Conservation (phyloP, 35 echinoderm and acorn worm genomes). For the Anneissia japonica region DNA sequence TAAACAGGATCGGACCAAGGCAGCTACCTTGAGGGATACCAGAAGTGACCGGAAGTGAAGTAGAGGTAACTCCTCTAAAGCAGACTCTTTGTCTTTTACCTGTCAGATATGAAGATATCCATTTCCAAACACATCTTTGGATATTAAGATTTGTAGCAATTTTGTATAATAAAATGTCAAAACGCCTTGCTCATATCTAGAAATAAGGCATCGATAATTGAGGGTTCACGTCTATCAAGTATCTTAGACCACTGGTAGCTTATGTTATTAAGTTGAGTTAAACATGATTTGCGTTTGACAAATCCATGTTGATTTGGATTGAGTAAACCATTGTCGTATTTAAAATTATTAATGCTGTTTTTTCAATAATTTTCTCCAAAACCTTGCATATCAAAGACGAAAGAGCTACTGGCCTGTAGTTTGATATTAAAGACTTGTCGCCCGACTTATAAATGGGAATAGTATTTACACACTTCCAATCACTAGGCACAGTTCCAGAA, state of each 20-base stretch:
- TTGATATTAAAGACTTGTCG: too few species aligned
- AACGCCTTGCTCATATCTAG: too few species aligned
- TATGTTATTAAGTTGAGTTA: not conserved
- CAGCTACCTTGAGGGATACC: conserved; percentile 17
- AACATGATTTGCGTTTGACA: not conserved
- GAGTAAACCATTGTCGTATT: not conserved
- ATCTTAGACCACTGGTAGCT: not conserved
- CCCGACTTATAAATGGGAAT: too few species aligned
- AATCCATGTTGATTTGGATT: not conserved
- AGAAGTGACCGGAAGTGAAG: not conserved
- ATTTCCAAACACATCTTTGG: conserved; percentile 6
- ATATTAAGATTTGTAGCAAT: conserved; percentile 16
- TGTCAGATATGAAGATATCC: too few species aligned
- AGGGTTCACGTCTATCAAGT: not conserved
- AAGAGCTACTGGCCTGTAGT: too few species aligned
- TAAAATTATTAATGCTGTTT: too few species aligned
- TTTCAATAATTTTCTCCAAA: too few species aligned
- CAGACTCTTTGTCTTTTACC: not conserved
- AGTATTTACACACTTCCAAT: too few species aligned
- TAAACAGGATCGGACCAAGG: conserved; percentile 5
- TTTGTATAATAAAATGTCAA: not conserved
- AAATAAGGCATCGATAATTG: not conserved
- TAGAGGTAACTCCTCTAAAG: not conserved
- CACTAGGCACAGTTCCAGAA: too few species aligned
- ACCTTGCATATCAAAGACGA: too few species aligned